These are phyloP conservation scores for Hirtodrosophila alboralis DNA, from an alignment of 2,888 invertebrate species.

Conservation along the genomic window DNA sequence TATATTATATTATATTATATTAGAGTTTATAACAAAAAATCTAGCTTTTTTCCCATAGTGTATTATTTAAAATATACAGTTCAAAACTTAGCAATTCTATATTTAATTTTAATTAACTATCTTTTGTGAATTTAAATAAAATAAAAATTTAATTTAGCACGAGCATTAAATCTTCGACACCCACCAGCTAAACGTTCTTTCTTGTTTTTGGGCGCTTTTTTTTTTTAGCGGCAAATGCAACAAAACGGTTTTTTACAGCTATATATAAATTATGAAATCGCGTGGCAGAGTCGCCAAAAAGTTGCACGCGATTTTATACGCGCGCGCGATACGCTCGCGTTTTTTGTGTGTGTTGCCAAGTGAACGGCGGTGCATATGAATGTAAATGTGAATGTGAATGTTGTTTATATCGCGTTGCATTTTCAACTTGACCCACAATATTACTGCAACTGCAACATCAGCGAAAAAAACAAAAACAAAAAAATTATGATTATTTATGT, in stretches of 20 bases:
- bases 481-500: constrained; percentile 21
- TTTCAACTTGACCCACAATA: constrained; percentile 78
- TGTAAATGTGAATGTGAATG: constrained; percentile 45
- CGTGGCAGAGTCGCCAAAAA: constrained; percentile 12
- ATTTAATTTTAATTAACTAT: too few relatives aligned
- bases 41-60: too few relatives aligned
- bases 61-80: too few relatives aligned
- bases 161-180: too few relatives aligned
- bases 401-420: constrained; percentile 58
- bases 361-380: constrained; percentile 17
- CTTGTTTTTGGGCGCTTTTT: constrained; percentile 13
- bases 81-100: too few relatives aligned
- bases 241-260: constrained; percentile 33
- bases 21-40: too few relatives aligned
- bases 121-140: too few relatives aligned
- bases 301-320: constrained; percentile 53
- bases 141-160: background rate
- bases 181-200: too few relatives aligned
- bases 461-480: too few relatives aligned
- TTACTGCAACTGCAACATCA: constrained; percentile 30
- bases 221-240: constrained; percentile 55
- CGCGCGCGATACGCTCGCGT: constrained; percentile 55
- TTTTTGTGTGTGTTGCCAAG: constrained; percentile 14
- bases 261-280: constrained; percentile 44
- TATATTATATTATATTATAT: too few relatives aligned